Evolutionary conservation across 2,888 invertebrate genomes (phyloP).

Genomic region (Melanargia galathea): DNA sequence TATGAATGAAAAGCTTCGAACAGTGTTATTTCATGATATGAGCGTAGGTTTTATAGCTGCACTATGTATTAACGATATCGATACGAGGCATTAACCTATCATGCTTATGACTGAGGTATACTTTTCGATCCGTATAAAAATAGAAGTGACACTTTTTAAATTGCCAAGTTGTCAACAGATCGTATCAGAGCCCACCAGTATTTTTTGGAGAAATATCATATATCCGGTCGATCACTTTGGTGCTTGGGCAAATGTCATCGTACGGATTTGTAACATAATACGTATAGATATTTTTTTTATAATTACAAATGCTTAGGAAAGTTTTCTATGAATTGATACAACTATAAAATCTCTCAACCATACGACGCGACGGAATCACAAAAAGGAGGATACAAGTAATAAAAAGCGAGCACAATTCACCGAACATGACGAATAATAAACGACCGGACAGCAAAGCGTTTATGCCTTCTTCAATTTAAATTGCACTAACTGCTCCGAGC

Average conservation of each 20-base stretch:
- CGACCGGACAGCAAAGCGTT: slow-evolving; percentile 56
- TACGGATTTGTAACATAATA: too few relatives aligned
- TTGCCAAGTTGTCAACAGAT: too few relatives aligned
- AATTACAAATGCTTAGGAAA: too few relatives aligned
- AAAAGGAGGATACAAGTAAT: slow-evolving; percentile 53
- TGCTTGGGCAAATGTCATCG: too few relatives aligned
- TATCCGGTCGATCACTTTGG: too few relatives aligned
- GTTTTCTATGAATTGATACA: background rate
- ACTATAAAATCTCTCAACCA: slow-evolving; percentile 18
- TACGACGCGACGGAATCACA: slow-evolving; percentile 25
- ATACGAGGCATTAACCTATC: background rate
- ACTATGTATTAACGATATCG: background rate
- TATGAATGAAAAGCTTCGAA: slow-evolving; percentile 12
- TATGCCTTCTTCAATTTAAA: slow-evolving; percentile 58
- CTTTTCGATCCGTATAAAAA: background rate
- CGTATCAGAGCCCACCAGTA: too few relatives aligned
- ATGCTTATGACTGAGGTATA: background rate
- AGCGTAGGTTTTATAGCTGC: background rate
- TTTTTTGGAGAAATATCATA: too few relatives aligned
- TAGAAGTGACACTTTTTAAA: too few relatives aligned
- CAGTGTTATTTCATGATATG: background rate
- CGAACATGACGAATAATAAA: slow-evolving; percentile 62
- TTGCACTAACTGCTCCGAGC: slow-evolving; percentile 55
- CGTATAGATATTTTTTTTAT: too few relatives aligned
- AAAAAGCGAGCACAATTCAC: slow-evolving; percentile 52